Evolutionary conservation across 2,888 invertebrate genomes (phyloP), one percentile per base, ranked within the genome.

Genomic region (Diabrotica balteata): DNA sequence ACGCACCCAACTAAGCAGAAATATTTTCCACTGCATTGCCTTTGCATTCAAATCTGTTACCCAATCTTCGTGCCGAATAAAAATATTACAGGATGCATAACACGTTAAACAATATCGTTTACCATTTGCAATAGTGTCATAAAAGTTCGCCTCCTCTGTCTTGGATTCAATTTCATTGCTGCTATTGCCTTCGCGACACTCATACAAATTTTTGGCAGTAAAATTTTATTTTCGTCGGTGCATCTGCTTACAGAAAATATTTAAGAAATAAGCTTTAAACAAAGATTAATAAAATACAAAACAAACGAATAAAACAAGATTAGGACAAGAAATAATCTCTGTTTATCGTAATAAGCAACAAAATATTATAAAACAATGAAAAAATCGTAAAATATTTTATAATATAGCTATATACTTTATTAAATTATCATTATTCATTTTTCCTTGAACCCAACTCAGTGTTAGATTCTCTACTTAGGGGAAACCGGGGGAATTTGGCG

Each of bases 71-170:
- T 45, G 51, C 51, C 22, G 51, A 51, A 52, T 58, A 63, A 63
- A 53, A 44, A 59, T 59, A 44, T 44, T 59, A 59, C 49, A 53
- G 59, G 53, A 72, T 72, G 72, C 73, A 70, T 69, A 72, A 71
- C 75, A 72, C 68, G 72, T 71, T 69, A 69, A 73, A 73, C 58
- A 64, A 64, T 69, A 69, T 66, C 75, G 70, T 75, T 73, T 73
- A 73, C 72, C 71, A 73, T 69, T 70, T 68, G 70, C 59, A 68
- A 70, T 63, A 60, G 65, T 69, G 63, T 64, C 65, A 62, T 71
- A 70, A 73, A 73, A 67, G 69, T 66, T 63, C 66, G 69, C 69
- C 67, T 60, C 52, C 59, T 68, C 64, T 52, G 68, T 66, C 64
- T 47, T 51, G 58, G 66, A 72, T 73, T 73, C 73, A 73, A 72